These are phyloP conservation scores for Ibycter americanus DNA, from an alignment of 2,797 vertebrate species.

Conservation along the genomic window DNA sequence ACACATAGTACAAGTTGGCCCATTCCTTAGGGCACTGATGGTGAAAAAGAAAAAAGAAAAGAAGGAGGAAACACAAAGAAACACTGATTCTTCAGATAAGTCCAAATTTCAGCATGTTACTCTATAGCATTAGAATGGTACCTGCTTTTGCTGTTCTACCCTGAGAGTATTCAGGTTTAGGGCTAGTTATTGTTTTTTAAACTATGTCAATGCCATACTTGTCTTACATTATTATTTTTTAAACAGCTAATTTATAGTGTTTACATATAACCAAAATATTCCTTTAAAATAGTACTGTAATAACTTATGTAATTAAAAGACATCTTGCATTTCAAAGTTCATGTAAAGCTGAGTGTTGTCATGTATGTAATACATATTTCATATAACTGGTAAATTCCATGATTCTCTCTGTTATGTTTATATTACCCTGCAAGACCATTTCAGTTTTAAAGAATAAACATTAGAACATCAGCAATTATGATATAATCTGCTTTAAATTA, in stretches of 20 bases:
- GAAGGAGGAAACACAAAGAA: constrained; percentile 16
- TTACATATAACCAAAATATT: constrained; percentile 69
- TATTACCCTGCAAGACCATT: background rate
- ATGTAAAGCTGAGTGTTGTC: background rate
- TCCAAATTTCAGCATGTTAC: constrained; percentile 53
- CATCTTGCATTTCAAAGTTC: constrained; percentile 7
- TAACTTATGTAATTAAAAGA: constrained; percentile 70
- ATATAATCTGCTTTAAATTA: constrained; percentile 9
- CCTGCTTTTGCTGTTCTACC: constrained; percentile 61
- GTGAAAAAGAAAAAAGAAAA: constrained; percentile 18
- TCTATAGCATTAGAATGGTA: constrained; percentile 47
- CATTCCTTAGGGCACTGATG: constrained; percentile 51
- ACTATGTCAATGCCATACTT: constrained; percentile 52
- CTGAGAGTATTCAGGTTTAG: constrained; percentile 54
- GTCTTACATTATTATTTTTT: constrained; percentile 76
- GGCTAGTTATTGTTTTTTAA: constrained; percentile 49
- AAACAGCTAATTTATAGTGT: constrained; percentile 67
- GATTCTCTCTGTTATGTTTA: background rate
- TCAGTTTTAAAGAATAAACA: constrained; percentile 13
- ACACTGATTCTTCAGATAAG: constrained; percentile 29
- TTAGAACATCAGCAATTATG: background rate
- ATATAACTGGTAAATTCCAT: background rate
- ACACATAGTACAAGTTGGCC: constrained; percentile 21
- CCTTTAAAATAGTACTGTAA: constrained; percentile 72
- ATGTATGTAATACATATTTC: background rate